phyloP scores from a whole-genome alignment of 2,113 vertebrate species.

The Dryoscopus gambensis region DNA sequence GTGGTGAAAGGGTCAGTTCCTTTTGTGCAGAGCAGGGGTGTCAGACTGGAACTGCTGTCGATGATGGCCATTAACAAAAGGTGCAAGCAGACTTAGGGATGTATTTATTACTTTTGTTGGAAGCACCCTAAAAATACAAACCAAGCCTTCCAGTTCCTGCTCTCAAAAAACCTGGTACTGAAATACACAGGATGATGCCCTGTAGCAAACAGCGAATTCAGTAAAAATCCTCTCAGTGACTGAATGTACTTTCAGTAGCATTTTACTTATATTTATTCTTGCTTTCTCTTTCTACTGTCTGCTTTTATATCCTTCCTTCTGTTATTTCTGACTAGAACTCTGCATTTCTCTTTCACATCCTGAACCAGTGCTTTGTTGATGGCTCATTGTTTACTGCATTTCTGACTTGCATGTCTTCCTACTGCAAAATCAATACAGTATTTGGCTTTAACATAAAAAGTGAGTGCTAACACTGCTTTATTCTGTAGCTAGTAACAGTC shows the following conservation, averaged over 20 bases:
- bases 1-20: not conserved
- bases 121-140: not conserved
- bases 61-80: not conserved
- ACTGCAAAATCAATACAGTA: conserved; percentile 1
- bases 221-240: not conserved
- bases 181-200: not conserved
- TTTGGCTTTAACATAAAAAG: not conserved
- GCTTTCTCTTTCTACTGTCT: not conserved
- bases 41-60: not conserved
- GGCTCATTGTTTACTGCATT: not conserved
- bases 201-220: not conserved
- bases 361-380: not conserved
- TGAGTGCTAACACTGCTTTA: not conserved
- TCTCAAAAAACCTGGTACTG: not conserved
- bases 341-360: not conserved
- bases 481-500: not conserved
- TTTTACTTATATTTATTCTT: not conserved
- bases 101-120: not conserved
- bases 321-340: not conserved
- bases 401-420: not conserved
- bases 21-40: not conserved
- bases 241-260: not conserved
- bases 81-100: not conserved
- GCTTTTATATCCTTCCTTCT: not conserved
- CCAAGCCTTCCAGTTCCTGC: not conserved